These are phyloP conservation scores for Bufo gargarizans DNA, from an alignment of 2,113 vertebrate species.

Conservation along the genomic window DNA sequence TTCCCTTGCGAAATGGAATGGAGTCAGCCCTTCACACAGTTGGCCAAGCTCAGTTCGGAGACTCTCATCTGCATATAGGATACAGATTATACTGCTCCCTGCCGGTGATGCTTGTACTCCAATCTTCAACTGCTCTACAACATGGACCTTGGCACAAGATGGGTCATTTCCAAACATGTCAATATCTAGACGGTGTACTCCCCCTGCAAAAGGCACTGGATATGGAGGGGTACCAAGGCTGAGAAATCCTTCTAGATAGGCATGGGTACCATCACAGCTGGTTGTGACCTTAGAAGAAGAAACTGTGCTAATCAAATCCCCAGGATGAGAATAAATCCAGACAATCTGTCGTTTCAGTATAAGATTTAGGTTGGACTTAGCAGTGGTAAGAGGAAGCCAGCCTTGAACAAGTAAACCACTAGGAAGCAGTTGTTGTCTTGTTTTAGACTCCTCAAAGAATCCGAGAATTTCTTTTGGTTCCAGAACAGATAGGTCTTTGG, in stretches of 20 bases:
- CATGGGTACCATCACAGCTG: no score
- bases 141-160: slow-evolving; percentile 69
- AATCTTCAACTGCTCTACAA: slow-evolving; percentile 72
- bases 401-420: neutral
- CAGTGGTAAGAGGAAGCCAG: neutral
- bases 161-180: slow-evolving; percentile 74
- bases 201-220: slow-evolving; percentile 74
- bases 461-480: neutral
- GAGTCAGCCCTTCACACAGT: no score
- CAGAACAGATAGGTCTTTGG: neutral
- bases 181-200: slow-evolving; percentile 73
- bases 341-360: neutral
- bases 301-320: neutral
- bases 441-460: neutral
- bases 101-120: slow-evolving; percentile 60
- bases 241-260: slow-evolving; percentile 62
- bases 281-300: slow-evolving; percentile 53
- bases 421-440: neutral
- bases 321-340: neutral
- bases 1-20: no score
- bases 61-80: no score
- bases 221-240: slow-evolving; percentile 78
- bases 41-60: no score
- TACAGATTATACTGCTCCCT: no score
- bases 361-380: neutral